Base-by-base conservation (phyloP, 2,888 invertebrate species). In the Acleris laterana region DNA sequence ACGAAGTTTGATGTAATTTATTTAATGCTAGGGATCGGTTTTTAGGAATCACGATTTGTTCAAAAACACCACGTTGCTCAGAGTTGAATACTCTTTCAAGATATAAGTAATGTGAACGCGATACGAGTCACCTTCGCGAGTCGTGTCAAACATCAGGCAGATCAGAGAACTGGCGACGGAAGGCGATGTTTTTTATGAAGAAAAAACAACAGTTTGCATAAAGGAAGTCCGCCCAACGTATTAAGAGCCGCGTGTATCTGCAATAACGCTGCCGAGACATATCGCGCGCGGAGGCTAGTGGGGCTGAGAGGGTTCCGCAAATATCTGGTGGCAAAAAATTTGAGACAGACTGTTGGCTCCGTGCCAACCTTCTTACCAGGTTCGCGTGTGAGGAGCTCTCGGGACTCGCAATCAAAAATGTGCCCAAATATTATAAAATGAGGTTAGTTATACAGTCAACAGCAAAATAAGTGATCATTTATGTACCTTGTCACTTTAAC, bases 321-420 rank as follows among this genome's bases (percentile, higher is more conserved):
- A 77, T 81, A 70, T 72, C 73, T 84, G 87, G 87, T 69, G 76
- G 77, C 79, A 82, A 77, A 69, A 80, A 82, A 81, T 84, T 79
- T 73, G 75, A 81, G 78, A 86, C 82, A 77, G 78, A 77, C 70
- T 25, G 71, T 74, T 89, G 89, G 89, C 87, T 46, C 63, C 22
- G 22, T 68, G 85, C 89, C 89, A 89, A 72, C 69, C 72, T 80
- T 79, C 84, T 81, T 80, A 76, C 79, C 74, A 75, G 75, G 77
- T 76, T 80, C 78, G 74, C 75, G 74, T 75, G 69, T 69, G 76
- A 72, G 74, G 74, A 73, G 74, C 70, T 67, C 67, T 65, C 68
- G 71, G 68, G 72, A 71, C 68, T 70, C 62, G 68, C 78, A 78
- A 83, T 82, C 80, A 79, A 76, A 80, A 84, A 77, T 77, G n/a